A percentile compares a stretch with the other conserved stretches of the same genome.
phyloP scores from a whole-genome alignment of 2,888 invertebrate genomes.

The Cyaniris semiargus region DNA sequence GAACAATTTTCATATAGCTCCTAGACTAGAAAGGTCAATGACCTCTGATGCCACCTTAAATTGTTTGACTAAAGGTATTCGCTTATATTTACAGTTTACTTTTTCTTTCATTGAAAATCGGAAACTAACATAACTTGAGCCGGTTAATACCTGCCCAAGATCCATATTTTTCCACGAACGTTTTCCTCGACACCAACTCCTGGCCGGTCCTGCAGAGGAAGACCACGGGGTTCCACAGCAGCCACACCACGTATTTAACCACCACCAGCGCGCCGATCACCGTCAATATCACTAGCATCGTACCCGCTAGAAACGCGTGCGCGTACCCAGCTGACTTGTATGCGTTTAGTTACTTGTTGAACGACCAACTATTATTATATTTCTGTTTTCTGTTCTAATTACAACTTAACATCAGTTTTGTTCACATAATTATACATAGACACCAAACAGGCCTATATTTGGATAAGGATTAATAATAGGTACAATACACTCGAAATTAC shows the following conservation, averaged over 20 bases:
- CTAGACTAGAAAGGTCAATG: no score
- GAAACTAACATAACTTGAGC: no score
- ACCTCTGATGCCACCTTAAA: no score
- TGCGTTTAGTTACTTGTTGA: background rate
- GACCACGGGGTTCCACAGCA: conserved; percentile 21
- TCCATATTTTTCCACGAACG: conserved; percentile 15
- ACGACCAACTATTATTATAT: background rate
- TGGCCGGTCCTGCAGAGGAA: no score
- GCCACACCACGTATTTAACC: background rate
- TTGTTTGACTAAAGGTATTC: no score
- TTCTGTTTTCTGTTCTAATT: background rate
- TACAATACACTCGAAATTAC: no score
- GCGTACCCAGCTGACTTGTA: background rate
- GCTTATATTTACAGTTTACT: no score
- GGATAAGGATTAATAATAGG: no score
- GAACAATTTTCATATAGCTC: no score
- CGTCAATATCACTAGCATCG: background rate
- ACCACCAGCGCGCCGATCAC: background rate
- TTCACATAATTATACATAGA: background rate
- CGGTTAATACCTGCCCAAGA: background rate
- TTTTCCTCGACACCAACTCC: conserved; percentile 1
- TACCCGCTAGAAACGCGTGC: background rate
- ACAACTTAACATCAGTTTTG: background rate
- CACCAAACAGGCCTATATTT: no score
- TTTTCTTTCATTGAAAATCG: no score